phyloP scores from a whole-genome alignment of 30 jellyfish, hydroid and myxozoan species.

The Chrysaora quinquecirrha region DNA sequence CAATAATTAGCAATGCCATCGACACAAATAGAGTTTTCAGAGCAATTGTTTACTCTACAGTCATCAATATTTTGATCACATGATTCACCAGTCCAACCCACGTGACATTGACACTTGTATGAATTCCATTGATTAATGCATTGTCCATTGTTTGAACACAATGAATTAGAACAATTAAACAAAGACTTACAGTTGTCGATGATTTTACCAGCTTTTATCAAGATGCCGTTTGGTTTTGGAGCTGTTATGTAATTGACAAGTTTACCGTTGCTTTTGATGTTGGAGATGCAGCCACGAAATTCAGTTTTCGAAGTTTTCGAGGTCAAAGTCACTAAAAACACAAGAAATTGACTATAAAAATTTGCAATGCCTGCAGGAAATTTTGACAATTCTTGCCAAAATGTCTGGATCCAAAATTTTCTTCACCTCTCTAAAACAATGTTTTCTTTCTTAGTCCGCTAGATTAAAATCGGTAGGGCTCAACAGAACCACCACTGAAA shows the following conservation, averaged over 20 bases:
- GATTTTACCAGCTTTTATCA: conserved; percentile 9
- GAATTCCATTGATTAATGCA: conserved; percentile 54
- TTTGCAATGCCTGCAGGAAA: too few relatives aligned
- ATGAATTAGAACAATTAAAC: conserved; percentile 39
- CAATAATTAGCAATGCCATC: conserved; percentile 16
- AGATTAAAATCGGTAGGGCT: too few relatives aligned
- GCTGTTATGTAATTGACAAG: conserved; percentile 36
- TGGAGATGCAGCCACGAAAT: conserved; percentile 47
- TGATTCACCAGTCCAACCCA: conserved; percentile 74
- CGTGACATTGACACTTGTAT: conserved; percentile 46
- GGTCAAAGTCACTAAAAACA: too few relatives aligned
- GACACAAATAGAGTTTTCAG: conserved; percentile 52
- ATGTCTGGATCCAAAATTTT: too few relatives aligned
- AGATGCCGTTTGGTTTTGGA: conserved; percentile 23
- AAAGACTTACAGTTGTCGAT: conserved; percentile 25
- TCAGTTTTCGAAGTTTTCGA: neutral
- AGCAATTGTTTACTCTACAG: conserved; percentile 42
- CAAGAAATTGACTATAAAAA: too few relatives aligned
- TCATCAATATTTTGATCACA: conserved; percentile 68
- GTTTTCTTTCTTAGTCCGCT: too few relatives aligned
- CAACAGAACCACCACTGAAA: too few relatives aligned
- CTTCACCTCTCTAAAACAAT: too few relatives aligned
- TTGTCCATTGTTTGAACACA: conserved; percentile 64
- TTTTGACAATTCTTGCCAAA: too few relatives aligned
- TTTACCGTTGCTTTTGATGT: conserved; percentile 23